Percentiles rank a stretch among this genome's conserved stretches.
phyloP scores from a whole-genome alignment of 2,113 vertebrate species.

The Climacteris rufus region DNA sequence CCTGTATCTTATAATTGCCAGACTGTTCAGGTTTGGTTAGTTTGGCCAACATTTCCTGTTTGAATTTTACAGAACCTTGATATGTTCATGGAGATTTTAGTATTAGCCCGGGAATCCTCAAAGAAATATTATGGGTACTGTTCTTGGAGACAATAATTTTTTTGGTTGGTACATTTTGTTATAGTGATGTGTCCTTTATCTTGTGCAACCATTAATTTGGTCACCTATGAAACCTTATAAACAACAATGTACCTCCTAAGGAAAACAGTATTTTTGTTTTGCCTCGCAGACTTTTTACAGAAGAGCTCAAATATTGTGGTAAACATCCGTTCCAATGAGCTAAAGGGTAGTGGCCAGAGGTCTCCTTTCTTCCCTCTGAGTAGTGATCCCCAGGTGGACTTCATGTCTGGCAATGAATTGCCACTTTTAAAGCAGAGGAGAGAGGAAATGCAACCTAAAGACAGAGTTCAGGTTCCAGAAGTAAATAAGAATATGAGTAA shows the following conservation, averaged over 20 bases:
- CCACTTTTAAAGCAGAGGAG: background rate
- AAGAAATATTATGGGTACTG: fast-evolving
- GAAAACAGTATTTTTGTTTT: background rate
- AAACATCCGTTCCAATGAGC: background rate
- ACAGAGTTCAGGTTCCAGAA: background rate
- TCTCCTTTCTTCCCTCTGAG: background rate
- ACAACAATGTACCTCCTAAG: background rate
- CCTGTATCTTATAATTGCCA: background rate
- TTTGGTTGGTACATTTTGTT: background rate
- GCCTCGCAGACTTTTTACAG: background rate
- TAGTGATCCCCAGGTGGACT: background rate
- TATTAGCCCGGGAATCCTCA: background rate
- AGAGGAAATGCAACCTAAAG: background rate
- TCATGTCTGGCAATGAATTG: background rate
- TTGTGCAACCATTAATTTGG: background rate
- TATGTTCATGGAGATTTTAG: background rate
- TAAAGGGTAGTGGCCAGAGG: background rate
- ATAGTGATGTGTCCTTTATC: background rate
- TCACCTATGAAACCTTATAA: background rate
- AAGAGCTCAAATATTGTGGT: background rate
- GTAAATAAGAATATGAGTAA: background rate
- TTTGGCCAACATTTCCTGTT: background rate
- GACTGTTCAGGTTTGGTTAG: background rate
- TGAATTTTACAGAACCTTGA: background rate
- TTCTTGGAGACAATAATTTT: background rate